phyloP scores from a whole-genome alignment of 2,113 vertebrate genomes.

The Bothrops jararaca region DNA sequence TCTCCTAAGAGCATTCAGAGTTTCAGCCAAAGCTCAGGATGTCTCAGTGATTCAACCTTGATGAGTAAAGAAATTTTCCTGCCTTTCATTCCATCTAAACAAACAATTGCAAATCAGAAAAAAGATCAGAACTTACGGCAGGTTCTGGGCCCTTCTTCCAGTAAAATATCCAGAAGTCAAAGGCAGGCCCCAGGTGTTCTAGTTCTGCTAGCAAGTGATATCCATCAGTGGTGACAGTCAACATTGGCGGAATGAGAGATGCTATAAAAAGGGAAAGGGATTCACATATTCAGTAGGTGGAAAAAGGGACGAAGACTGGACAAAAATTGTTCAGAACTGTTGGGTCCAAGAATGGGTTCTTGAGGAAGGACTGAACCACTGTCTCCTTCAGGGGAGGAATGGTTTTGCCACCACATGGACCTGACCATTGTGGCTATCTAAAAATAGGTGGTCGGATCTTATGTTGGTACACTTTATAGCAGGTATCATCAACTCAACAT shows the following conservation, averaged over 20 bases:
- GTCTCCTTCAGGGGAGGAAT: background rate
- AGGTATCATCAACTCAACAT: background rate
- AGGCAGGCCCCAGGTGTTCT: slow-evolving; percentile 58
- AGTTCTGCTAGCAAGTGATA: slow-evolving; percentile 52
- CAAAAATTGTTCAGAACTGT: background rate
- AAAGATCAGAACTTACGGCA: slow-evolving; percentile 44
- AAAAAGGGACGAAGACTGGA: background rate
- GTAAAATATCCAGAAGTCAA: slow-evolving; percentile 55
- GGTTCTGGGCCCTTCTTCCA: slow-evolving; percentile 55
- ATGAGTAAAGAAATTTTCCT: background rate
- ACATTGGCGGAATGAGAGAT: slow-evolving; percentile 54
- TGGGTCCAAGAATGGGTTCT: background rate
- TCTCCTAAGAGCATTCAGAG: background rate
- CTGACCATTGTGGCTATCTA: background rate
- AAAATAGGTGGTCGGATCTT: background rate
- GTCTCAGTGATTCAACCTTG: background rate
- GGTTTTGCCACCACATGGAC: background rate
- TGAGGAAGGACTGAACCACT: background rate
- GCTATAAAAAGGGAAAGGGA: slow-evolving; percentile 44
- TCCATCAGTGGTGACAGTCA: slow-evolving; percentile 49
- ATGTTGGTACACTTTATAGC: background rate
- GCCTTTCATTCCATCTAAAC: background rate
- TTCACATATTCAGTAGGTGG: background rate
- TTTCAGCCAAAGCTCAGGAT: background rate
- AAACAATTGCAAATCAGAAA: background rate